A percentile compares a stretch with the other conserved stretches of the same genome.
Evolutionary conservation across 2,797 vertebrate genomes (phyloP).

Genomic region (Urosaurus nigricauda): DNA sequence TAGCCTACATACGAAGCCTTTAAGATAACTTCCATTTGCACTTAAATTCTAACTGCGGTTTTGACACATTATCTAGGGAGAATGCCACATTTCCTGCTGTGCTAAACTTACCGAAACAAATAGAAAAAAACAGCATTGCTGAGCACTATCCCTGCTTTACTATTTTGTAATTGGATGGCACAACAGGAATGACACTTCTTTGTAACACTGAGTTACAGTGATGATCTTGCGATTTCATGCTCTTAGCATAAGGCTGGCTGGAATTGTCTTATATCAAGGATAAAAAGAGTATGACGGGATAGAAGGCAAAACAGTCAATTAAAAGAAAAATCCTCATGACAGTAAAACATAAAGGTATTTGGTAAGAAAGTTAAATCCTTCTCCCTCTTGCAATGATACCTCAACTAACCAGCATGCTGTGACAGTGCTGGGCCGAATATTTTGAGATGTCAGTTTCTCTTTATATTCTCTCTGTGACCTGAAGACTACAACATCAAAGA

Average conservation of each 20-base stretch:
- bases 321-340: constrained; percentile 9
- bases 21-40: constrained; percentile 76
- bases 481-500: not conserved
- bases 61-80: constrained; percentile 76
- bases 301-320: constrained; percentile 32
- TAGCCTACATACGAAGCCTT: constrained; percentile 73
- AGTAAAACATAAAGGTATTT: constrained; percentile 26
- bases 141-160: constrained; percentile 78
- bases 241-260: constrained; percentile 55
- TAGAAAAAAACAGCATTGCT: constrained; percentile 80
- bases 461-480: not conserved
- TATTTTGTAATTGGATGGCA: constrained; percentile 81
- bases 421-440: not conserved
- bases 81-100: constrained; percentile 78
- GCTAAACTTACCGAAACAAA: constrained; percentile 86
- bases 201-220: constrained; percentile 71
- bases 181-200: constrained; percentile 75
- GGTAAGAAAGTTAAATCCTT: not conserved
- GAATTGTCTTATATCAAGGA: constrained; percentile 62
- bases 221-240: constrained; percentile 65
- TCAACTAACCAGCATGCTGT: not conserved
- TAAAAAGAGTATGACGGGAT: constrained; percentile 50
- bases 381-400: not conserved
- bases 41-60: constrained; percentile 76
- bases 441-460: not conserved